Evolutionary conservation across 1,140 invertebrate species (phyloP), one percentile per base, ranked within the genome.

Genomic region (Microplitis demolitor): DNA sequence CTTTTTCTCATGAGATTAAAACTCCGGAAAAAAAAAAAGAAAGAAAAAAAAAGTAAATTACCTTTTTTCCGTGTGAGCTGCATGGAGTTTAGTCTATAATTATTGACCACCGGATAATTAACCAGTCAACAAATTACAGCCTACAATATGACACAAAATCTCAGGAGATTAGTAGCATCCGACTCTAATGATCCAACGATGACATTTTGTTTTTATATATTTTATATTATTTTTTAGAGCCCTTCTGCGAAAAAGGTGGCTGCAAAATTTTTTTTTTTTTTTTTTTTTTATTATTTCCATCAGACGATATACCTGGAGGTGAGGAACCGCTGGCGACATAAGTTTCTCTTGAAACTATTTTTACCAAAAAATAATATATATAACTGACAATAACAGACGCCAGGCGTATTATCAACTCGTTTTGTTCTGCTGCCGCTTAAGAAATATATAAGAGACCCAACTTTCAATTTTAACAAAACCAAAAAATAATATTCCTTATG

Each of bases 1-100:
- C 34, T 54, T 70, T 70, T 51, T 63, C 54, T 37, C 54, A n/a
- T 35, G 11, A 24, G 53, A 67, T 67, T 67, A 67, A 31, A 67
- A 67, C 39, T 53, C 39, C 45, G 60, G 37, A 8, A 14, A 14
- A 64, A 24, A 50, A 31, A 64, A 64, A 64, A 64, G 24, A 24
- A 24, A 14, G 39, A 64, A 24, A 16, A 50, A 31, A 64, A 64
- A 64, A 64, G 24, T 9, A 6, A 62, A 35, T 35, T 13, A 62
- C 34, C 33, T n/a, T 62, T 35, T 35, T 16, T 14, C 34, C 60
- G 31, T 13, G 11, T 11, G 31, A 62, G 31, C 39, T 39, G 34
- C 33, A n/a, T 35, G 33, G 31, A 35, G 6, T 45, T 3, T 11
- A 11, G 39, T 45, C 39, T 45, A 11, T 45, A 45, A 62, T 62